Evolutionary conservation across 64 coral and sea anemone species (phyloP).

Genomic region (Trachythela sp.): DNA sequence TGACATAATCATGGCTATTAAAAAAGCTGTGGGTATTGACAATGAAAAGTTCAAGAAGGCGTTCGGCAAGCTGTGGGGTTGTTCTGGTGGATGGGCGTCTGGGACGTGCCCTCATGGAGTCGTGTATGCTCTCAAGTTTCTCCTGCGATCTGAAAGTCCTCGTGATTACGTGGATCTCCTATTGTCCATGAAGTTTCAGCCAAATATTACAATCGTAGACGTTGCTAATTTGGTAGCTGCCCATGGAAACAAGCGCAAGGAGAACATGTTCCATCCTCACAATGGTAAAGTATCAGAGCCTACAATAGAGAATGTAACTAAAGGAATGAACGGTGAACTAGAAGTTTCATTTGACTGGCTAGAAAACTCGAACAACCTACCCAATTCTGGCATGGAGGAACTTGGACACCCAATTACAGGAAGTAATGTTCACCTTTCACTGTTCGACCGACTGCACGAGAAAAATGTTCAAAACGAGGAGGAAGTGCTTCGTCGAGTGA

Average conservation of each 20-base stretch:
- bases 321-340: slow-evolving; percentile 15
- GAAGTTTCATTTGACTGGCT: slow-evolving; percentile 44
- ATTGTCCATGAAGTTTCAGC: slow-evolving; percentile 44
- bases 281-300: slow-evolving; percentile 42
- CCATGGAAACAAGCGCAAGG: slow-evolving; percentile 47
- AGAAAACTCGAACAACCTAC: not conserved
- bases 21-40: not conserved
- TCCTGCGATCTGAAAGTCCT: slow-evolving; percentile 49
- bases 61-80: not conserved
- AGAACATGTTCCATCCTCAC: slow-evolving; percentile 39
- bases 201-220: slow-evolving; percentile 47
- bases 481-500: slow-evolving; percentile 13
- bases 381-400: not conserved
- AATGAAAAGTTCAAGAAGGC: not conserved
- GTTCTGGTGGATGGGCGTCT: slow-evolving; percentile 3
- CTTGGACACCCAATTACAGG: slow-evolving; percentile 35
- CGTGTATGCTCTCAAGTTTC: slow-evolving; percentile 50
- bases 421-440: slow-evolving; percentile 22
- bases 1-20: slow-evolving; percentile 34
- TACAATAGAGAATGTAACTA: slow-evolving; percentile 7
- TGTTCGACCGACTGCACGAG: slow-evolving; percentile 59
- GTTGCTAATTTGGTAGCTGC: slow-evolving; percentile 67
- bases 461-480: slow-evolving; percentile 41
- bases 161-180: slow-evolving; percentile 47
- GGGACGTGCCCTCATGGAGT: slow-evolving; percentile 6